These are phyloP conservation scores for Cyanocitta stelleri DNA, from an alignment of 2,113 vertebrate species.

Conservation along the genomic window DNA sequence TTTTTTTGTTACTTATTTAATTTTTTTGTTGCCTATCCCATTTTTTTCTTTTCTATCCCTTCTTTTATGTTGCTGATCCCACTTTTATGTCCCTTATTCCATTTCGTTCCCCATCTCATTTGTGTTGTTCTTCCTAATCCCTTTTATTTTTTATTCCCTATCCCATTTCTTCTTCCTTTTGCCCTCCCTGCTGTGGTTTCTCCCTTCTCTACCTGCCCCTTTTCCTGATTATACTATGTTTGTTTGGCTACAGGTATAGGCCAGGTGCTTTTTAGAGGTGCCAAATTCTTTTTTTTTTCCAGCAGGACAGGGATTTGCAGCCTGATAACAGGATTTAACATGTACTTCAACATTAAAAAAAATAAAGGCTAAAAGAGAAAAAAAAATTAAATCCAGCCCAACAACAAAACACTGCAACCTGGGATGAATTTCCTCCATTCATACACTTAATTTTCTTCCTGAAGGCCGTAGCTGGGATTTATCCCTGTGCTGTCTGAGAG, in stretches of 20 bases:
- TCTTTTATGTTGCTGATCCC: not conserved
- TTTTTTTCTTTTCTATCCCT: not conserved
- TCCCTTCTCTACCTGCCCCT: not conserved
- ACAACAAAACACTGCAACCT: not conserved
- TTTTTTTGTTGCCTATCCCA: not conserved
- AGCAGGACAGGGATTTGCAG: not conserved
- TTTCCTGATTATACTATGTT: not conserved
- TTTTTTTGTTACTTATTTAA: not conserved
- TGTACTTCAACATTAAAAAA: not conserved
- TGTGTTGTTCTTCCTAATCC: not conserved
- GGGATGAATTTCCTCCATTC: not conserved
- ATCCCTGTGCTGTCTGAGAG: not conserved
- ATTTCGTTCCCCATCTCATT: not conserved
- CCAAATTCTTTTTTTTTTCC: not conserved
- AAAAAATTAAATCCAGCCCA: not conserved
- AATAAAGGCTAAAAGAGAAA: not conserved
- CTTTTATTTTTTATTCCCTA: not conserved
- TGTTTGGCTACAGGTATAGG: not conserved
- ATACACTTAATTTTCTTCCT: not conserved
- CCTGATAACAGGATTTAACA: not conserved
- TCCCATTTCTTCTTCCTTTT: not conserved
- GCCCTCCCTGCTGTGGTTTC: accelerated
- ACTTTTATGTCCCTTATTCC: not conserved
- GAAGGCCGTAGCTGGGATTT: not conserved
- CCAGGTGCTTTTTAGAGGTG: not conserved